Percentiles rank a stretch among this genome's conserved stretches.
Conservation (phyloP, 2,113 vertebrate species). For the Nyctereutes procyonoides region DNA sequence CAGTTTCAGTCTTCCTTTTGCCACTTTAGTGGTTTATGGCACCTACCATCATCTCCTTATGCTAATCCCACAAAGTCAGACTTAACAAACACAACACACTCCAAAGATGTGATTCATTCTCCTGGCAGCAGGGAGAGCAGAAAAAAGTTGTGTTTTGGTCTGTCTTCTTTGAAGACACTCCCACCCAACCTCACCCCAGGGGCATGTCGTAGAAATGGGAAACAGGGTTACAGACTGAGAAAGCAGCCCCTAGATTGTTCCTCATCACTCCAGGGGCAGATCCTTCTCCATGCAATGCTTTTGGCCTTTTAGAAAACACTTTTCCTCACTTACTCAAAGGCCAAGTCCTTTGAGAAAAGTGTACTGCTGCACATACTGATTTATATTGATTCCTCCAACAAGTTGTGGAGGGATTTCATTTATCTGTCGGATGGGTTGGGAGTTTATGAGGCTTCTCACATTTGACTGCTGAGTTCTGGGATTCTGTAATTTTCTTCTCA, state of each 20-base stretch:
- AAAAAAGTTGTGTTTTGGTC: background rate
- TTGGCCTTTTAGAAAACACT: slow-evolving; percentile 55
- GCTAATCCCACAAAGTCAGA: background rate
- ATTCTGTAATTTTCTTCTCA: background rate
- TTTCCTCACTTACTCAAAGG: slow-evolving; percentile 59
- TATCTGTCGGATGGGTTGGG: background rate
- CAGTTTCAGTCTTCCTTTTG: background rate
- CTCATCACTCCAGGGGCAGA: background rate
- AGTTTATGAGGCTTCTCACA: slow-evolving; percentile 2
- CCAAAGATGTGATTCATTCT: background rate
- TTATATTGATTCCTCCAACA: slow-evolving; percentile 54
- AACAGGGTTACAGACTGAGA: background rate
- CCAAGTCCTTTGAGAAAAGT: slow-evolving; percentile 53
- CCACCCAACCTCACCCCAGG: background rate
- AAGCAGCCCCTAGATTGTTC: background rate
- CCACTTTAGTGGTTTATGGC: rapidly evolving
- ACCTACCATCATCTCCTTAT: background rate
- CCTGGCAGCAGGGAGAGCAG: background rate
- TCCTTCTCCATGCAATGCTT: background rate
- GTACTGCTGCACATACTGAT: background rate
- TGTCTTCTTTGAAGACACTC: background rate
- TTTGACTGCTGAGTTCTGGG: background rate
- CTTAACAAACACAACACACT: background rate
- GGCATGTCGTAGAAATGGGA: background rate
- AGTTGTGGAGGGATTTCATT: slow-evolving; percentile 38